Percentiles rank a stretch among this genome's conserved stretches.
Conservation (phyloP, 2,797 vertebrate species). For the Ambastaia sidthimunki region DNA sequence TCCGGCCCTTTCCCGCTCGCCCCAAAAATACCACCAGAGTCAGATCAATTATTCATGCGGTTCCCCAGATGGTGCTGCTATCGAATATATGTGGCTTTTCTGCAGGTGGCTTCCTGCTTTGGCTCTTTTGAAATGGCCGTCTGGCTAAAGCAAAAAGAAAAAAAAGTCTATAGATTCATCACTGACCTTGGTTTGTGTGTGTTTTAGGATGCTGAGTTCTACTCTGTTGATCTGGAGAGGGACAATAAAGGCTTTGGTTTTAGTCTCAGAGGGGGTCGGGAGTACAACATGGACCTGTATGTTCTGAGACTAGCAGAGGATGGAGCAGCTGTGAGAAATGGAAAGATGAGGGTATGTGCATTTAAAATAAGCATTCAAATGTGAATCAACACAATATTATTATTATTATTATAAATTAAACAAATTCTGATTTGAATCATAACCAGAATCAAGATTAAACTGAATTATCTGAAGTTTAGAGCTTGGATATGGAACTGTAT, state of each 20-base stretch:
- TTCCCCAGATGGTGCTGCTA: constrained; percentile 55
- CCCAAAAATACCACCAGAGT: constrained; percentile 49
- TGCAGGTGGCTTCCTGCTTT: constrained; percentile 69
- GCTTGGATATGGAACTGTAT: no score
- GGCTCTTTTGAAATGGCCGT: constrained; percentile 62
- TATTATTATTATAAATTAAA: no score
- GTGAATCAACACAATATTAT: background rate
- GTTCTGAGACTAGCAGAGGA: constrained; percentile 96
- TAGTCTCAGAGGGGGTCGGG: constrained; percentile 94
- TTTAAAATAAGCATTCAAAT: background rate
- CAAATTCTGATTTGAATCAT: no score
- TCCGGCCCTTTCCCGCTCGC: constrained; percentile 50
- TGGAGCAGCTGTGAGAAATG: constrained; percentile 93
- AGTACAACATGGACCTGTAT: constrained; percentile 99
- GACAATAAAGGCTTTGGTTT: constrained; percentile 98
- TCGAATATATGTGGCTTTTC: constrained; percentile 68
- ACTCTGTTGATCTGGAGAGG: constrained; percentile 95
- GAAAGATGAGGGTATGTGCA: constrained; percentile 92
- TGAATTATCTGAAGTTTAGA: background rate
- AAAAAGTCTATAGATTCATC: constrained; percentile 54
- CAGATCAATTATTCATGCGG: constrained; percentile 76
- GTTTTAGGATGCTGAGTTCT: constrained; percentile 89
- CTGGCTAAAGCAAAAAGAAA: constrained; percentile 26
- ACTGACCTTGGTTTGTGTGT: constrained; percentile 62
- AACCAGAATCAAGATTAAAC: background rate